Evolutionary conservation across 2,888 invertebrate genomes (phyloP).

Genomic region (Drosophila percnosoma): DNA sequence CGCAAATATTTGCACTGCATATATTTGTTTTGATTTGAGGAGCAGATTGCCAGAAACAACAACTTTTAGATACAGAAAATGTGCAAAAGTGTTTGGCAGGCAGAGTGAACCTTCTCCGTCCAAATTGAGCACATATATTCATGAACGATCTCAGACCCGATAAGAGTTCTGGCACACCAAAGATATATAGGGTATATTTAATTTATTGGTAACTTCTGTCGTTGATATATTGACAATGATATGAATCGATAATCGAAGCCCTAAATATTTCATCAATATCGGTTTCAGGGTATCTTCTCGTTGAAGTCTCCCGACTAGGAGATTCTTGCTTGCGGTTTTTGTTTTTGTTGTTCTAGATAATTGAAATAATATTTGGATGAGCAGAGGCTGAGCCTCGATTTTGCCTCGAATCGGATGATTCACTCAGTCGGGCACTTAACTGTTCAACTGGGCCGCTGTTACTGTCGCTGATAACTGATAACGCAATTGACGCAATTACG

Average conservation of each 20-base stretch:
- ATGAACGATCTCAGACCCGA: not conserved
- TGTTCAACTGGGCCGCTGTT: slow-evolving; percentile 1
- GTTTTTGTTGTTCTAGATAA: not conserved
- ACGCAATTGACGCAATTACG: slow-evolving; percentile 63
- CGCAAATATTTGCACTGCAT: not conserved
- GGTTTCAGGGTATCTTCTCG: not conserved
- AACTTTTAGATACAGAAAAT: not conserved
- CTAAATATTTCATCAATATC: not conserved
- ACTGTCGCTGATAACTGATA: slow-evolving; percentile 41
- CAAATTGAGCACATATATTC: not conserved
- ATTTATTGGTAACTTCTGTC: not conserved
- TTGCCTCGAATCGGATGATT: slow-evolving; percentile 18
- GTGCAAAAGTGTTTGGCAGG: not conserved
- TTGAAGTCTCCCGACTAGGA: not conserved
- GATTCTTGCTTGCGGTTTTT: not conserved
- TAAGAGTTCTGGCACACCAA: not conserved
- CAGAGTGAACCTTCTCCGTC: not conserved
- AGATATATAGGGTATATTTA: not conserved
- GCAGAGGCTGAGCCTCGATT: slow-evolving; percentile 19
- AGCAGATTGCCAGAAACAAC: not conserved
- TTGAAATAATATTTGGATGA: slow-evolving; percentile 23
- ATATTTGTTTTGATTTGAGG: not conserved
- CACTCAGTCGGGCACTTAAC: slow-evolving; percentile 10
- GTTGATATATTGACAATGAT: too few species aligned
- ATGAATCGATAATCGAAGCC: not conserved